phyloP scores from a whole-genome alignment of 2,113 vertebrate species.

The Laterallus jamaicensis region DNA sequence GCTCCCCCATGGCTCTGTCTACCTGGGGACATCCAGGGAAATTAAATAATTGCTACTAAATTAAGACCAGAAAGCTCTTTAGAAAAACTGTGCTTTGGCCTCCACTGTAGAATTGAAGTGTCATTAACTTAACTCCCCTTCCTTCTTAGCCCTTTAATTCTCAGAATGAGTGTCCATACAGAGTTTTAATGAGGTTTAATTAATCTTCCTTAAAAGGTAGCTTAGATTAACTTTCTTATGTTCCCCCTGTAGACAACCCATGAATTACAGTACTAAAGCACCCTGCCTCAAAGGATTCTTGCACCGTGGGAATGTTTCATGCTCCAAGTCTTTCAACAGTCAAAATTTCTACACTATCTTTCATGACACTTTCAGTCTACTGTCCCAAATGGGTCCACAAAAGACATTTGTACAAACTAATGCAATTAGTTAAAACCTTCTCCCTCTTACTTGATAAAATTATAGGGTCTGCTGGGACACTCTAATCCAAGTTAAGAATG shows the following conservation, averaged over 20 bases:
- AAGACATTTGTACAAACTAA: background rate
- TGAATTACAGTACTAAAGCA: slow-evolving; percentile 2
- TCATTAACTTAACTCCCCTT: background rate
- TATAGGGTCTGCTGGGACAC: background rate
- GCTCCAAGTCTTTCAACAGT: background rate
- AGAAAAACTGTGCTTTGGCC: background rate
- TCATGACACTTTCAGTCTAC: background rate
- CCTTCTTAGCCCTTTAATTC: background rate
- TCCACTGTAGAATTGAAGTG: background rate
- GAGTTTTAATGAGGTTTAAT: slow-evolving; percentile 26
- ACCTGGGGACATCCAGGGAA: background rate
- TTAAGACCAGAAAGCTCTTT: background rate
- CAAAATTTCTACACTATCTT: background rate
- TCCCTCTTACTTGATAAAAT: background rate
- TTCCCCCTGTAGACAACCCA: background rate
- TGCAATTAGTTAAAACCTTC: background rate
- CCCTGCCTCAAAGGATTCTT: background rate
- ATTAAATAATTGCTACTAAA: background rate
- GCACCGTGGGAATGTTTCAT: background rate
- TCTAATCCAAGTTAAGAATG: background rate
- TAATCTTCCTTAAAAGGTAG: slow-evolving; percentile 21
- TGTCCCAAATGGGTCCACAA: background rate
- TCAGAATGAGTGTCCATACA: slow-evolving; percentile 12
- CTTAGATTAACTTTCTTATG: slow-evolving; percentile 5
- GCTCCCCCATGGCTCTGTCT: background rate